phyloP scores from a whole-genome alignment of 2,113 vertebrate genomes.

The Erinaceus europaeus region DNA sequence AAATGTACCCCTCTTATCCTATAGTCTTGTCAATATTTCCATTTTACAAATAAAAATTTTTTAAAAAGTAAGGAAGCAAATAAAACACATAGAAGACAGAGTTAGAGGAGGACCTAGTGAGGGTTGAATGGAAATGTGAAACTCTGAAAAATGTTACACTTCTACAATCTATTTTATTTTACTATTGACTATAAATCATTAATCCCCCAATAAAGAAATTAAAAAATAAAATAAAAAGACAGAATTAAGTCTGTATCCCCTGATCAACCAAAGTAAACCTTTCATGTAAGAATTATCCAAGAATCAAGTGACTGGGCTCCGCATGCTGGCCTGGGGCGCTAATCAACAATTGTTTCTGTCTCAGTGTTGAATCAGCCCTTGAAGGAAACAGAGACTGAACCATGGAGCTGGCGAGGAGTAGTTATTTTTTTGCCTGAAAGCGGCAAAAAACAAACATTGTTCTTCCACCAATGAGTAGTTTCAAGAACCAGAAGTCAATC shows the following conservation, averaged over 20 bases:
- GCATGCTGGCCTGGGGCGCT: fast-evolving
- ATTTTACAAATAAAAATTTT: too few relatives aligned
- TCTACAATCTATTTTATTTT: too few relatives aligned
- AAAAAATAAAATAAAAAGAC: background rate
- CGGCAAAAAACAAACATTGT: background rate
- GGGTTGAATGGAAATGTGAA: too few relatives aligned
- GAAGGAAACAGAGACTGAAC: background rate
- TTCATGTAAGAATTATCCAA: background rate
- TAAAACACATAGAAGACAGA: too few relatives aligned
- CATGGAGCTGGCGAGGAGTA: fast-evolving
- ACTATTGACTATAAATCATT: too few relatives aligned
- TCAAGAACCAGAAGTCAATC: background rate
- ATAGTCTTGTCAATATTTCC: too few relatives aligned
- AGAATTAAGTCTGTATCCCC: background rate
- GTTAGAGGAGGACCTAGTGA: too few relatives aligned
- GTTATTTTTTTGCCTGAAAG: background rate
- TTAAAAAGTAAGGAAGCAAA: too few relatives aligned
- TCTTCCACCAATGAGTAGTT: background rate
- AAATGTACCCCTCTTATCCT: too few relatives aligned
- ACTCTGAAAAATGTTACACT: too few relatives aligned
- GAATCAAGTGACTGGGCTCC: background rate
- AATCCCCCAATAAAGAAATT: too few relatives aligned
- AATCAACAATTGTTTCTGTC: background rate
- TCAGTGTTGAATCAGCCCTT: background rate
- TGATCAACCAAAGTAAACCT: background rate